Evolutionary conservation across 1,140 invertebrate genomes (phyloP), one percentile per base, ranked within the genome.

Genomic region (Mesaphorura yosii): DNA sequence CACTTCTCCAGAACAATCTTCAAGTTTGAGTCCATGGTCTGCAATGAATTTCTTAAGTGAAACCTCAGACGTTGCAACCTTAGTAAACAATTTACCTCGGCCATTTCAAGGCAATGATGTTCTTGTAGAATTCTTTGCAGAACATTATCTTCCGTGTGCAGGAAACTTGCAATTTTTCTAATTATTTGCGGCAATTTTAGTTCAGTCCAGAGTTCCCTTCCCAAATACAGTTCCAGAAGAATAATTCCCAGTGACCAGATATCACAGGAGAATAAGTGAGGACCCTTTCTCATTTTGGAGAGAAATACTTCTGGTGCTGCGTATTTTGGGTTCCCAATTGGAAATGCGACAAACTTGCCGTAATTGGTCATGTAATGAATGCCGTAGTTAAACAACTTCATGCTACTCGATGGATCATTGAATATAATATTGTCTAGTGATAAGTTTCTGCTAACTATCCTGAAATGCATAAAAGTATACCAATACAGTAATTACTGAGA

Each of bases 311-410:
- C 91, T 2, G 91, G 91, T 42, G 89, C 80, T 57, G 84, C 77
- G 67, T 91, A 93, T 57, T 82, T 79, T 23, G 86, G 78, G 62
- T 78, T 89, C 81, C 88, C 87, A 64, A 95, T 82, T 46, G 91
- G 91, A 78, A 96, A 96, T 14, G 84, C 79, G 6, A 96, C 88
- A 69, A 84, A 79, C 61, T 77, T 78, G 41, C 87, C 88, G 66
- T 73, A 72, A 64, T 83, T 81, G 20, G 90, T 94, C 82, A 95
- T 92, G 66, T 88, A 82, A 72, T 85, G 90, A 47, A 94, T 69
- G 10, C 91, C 93, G 76, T 88, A 95, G 70, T 93, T 91, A 62
- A 87, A 88, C 26, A 97, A 66, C 67, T 94, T 90, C 0, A 89
- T 79, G 65, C 79, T 74, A 29, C 78, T 77, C 62, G 77, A 70